Evolutionary conservation across 2,888 invertebrate genomes (phyloP), one percentile per base, ranked within the genome.

Genomic region (Drosophila neotestacea): DNA sequence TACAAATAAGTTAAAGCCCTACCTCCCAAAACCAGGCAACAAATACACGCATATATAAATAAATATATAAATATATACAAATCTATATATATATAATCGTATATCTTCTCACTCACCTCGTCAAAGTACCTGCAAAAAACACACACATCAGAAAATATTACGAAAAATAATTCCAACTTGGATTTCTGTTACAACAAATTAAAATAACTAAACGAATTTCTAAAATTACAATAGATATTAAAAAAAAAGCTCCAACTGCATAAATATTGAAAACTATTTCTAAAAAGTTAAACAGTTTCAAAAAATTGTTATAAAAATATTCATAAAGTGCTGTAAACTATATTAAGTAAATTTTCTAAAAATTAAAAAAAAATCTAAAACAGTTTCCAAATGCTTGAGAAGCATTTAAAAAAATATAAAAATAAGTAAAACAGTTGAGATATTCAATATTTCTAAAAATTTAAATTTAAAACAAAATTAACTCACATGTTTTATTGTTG

Each of bases 41-140:
- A 56, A 64, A 66, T 56, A 46, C 50, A 62, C 16, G 41, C 44
- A 48, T 61, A 38, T 47, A 63, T 66, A 10, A 34, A 64, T 22
- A 22, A 22, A 22, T 3, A 22, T 66, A 10, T 38, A 64, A 38
- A 65, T 51, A 68, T 65, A 61, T 46, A 67, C 28, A 63, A 50
- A 56, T 58, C 28, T 42, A 62, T 44, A 58, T 56, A 66, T 48
- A 61, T 55, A 60, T 32, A 54, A 63, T 54, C 32, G 54, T 54
- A 68, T 72, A 65, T 67, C 58, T 73, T 77, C 69, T 70, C 65
- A 77, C 71, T 88, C 79, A 81, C 79, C 89, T 85, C 85, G 81
- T 78, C 80, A 82, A 83, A 82, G 87, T 90, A 91, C 88, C 90
- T 90, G 88, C 78, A 41, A 60, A 65, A 58, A 22, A 48, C 36